These are phyloP conservation scores for Microcebus ravelobensis DNA, from an alignment of 2,113 vertebrate genomes.

Conservation along the genomic window DNA sequence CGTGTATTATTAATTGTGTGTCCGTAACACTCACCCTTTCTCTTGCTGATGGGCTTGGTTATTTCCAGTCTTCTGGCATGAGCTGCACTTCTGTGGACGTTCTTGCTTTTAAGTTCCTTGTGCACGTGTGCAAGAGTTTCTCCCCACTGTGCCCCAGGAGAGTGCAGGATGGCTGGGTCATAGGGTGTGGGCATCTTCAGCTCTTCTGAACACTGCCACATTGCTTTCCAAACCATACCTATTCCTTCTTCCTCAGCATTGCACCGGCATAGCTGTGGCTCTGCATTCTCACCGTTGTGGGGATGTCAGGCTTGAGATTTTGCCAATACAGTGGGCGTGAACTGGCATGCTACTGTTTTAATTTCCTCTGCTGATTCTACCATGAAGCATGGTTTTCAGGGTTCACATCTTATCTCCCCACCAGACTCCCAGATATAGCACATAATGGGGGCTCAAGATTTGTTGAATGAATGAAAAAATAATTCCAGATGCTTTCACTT, in stretches of 20 bases:
- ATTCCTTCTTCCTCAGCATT: background rate
- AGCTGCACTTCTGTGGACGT: background rate
- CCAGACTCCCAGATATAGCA: background rate
- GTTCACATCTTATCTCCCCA: background rate
- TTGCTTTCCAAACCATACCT: background rate
- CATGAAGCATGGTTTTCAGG: background rate
- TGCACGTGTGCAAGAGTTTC: background rate
- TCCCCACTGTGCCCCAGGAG: background rate
- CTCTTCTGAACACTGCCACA: background rate
- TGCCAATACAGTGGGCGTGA: background rate
- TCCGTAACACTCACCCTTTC: background rate
- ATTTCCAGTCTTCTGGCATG: background rate
- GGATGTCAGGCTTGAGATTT: background rate
- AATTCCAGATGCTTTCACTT: background rate
- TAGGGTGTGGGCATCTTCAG: background rate
- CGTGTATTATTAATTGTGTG: background rate
- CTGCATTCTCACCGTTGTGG: background rate
- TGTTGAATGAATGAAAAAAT: background rate
- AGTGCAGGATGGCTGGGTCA: background rate
- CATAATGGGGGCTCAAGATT: background rate
- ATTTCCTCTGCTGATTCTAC: background rate
- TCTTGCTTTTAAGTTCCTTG: background rate
- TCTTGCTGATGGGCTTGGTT: background rate
- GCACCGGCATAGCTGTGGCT: background rate
- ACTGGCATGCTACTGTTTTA: background rate